Evolutionary conservation across 1,140 invertebrate genomes (phyloP).

Genomic region (Linepithema humile): DNA sequence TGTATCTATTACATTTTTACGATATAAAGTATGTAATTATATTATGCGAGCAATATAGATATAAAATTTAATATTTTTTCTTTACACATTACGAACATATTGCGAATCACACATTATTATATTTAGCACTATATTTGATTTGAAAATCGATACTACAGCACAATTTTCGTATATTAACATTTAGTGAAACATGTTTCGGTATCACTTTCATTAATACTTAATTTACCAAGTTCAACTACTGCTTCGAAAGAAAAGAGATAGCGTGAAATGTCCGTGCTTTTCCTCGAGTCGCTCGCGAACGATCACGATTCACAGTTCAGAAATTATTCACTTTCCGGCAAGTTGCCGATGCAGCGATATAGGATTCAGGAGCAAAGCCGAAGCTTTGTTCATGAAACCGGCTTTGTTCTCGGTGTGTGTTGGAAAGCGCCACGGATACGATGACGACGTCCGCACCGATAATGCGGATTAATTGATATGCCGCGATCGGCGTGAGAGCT

Average conservation of each 20-base stretch:
- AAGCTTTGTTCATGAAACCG: conserved; percentile 20
- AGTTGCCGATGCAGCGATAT: background rate
- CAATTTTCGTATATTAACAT: no score
- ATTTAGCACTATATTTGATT: no score
- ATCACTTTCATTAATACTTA: background rate
- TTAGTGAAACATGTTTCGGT: background rate
- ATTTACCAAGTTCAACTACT: background rate
- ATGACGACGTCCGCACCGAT: background rate
- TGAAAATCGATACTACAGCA: no score
- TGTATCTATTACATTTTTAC: no score
- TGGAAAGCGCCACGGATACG: background rate
- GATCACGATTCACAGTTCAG: background rate
- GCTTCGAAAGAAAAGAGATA: background rate
- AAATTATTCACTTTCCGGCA: conserved; percentile 11
- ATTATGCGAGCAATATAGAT: no score
- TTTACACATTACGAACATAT: background rate
- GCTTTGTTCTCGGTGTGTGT: background rate
- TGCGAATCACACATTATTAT: no score
- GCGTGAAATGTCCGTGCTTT: background rate
- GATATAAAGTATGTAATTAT: no score
- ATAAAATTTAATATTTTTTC: no score
- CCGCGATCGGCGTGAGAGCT: background rate
- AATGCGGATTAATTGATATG: conserved; percentile 52
- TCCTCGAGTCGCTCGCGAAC: background rate
- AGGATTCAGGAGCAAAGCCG: background rate